phyloP scores from a whole-genome alignment of 2,888 invertebrate genomes.

The Nomada lathburiana region DNA sequence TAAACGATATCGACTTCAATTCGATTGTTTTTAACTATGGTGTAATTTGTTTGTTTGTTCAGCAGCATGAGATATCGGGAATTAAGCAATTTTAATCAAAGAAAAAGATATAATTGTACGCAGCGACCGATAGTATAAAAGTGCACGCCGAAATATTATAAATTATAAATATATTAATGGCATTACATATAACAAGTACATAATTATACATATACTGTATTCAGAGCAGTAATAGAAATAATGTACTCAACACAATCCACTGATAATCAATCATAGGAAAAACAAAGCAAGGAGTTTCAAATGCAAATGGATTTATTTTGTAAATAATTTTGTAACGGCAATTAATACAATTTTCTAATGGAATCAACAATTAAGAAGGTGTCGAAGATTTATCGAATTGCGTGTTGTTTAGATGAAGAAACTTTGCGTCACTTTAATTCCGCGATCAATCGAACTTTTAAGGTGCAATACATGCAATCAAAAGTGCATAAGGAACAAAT shows the following conservation, averaged over 20 bases:
- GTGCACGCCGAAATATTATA: slow-evolving; percentile 13
- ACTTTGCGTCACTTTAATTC: not conserved
- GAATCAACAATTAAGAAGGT: not conserved
- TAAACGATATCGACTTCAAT: slow-evolving; percentile 22
- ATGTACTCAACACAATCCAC: not conserved
- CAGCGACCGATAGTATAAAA: not conserved
- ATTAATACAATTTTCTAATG: not conserved
- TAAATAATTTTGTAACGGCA: slow-evolving; percentile 16
- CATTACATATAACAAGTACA: not conserved
- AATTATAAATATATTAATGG: slow-evolving; percentile 6
- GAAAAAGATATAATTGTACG: not conserved
- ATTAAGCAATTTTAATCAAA: slow-evolving; percentile 1
- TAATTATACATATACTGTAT: not conserved
- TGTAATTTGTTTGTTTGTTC: slow-evolving; percentile 43
- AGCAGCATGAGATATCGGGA: slow-evolving; percentile 30
- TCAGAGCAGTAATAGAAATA: slow-evolving; percentile 1
- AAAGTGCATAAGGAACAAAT: not conserved
- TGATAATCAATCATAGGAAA: slow-evolving; percentile 10
- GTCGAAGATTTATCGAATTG: not conserved
- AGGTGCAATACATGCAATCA: not conserved
- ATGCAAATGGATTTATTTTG: slow-evolving; percentile 20
- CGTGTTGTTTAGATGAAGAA: not conserved
- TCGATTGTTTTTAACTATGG: slow-evolving; percentile 32
- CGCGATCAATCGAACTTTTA: not conserved
- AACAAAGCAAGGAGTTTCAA: not conserved